Evolutionary conservation across 1,140 invertebrate species (phyloP).

Genomic region (Neodiprion fabricii): DNA sequence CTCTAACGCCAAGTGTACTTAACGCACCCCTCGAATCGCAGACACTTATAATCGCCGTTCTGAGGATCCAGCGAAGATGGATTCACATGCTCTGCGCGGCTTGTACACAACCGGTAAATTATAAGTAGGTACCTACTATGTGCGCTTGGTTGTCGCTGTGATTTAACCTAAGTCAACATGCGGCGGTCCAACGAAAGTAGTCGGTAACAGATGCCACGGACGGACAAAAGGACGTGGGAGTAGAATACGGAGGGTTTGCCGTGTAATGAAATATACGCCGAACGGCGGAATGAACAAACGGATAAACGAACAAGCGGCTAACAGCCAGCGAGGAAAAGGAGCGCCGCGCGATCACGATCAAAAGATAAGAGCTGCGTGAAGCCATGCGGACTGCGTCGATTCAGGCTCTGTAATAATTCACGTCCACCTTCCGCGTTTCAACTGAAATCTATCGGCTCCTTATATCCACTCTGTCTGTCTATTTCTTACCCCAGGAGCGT

Average conservation of each 20-base stretch:
- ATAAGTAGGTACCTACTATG: conserved; percentile 1
- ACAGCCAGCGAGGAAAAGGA: conserved; percentile 12
- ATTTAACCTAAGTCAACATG: conserved; percentile 41
- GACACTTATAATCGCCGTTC: not conserved
- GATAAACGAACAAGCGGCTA: conserved; percentile 13
- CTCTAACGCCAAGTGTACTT: too few relatives aligned
- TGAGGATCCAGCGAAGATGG: not conserved
- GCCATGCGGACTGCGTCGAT: not conserved
- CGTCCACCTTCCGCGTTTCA: not conserved
- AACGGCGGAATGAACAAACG: conserved; percentile 15
- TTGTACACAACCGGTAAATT: not conserved
- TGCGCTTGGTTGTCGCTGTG: conserved; percentile 20
- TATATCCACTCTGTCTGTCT: too few relatives aligned
- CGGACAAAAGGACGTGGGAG: conserved; percentile 37
- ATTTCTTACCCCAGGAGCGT: too few relatives aligned
- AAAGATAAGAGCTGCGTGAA: conserved; percentile 16
- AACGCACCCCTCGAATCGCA: too few relatives aligned
- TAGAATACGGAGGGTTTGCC: conserved; percentile 36
- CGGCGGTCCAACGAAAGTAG: conserved; percentile 46
- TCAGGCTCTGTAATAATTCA: not conserved
- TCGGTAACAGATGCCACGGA: conserved; percentile 27
- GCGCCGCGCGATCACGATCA: conserved; percentile 27
- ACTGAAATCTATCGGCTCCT: not conserved
- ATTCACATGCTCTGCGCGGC: not conserved
- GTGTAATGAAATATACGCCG: conserved; percentile 40